Conservation (phyloP, 2,797 vertebrate genomes). For the Tympanoctomys barrerae region DNA sequence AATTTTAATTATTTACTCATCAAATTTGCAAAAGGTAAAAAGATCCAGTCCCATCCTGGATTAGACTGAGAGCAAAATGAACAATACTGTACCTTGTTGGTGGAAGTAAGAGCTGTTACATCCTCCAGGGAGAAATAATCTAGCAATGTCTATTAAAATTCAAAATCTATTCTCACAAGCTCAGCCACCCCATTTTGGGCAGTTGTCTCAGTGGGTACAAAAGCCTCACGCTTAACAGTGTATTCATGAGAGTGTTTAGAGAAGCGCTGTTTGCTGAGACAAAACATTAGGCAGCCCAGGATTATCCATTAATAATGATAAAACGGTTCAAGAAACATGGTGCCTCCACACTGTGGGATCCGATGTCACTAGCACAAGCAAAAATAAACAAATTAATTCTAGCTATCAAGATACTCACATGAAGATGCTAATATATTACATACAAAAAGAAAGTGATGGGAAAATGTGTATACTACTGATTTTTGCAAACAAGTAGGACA, state of each 20-base stretch:
- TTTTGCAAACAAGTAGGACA: background rate
- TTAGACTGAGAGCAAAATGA: background rate
- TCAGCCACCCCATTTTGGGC: background rate
- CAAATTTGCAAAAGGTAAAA: constrained; percentile 22
- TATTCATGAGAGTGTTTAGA: background rate
- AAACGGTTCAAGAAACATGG: background rate
- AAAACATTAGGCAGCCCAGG: background rate
- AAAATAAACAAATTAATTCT: background rate
- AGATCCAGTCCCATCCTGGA: background rate
- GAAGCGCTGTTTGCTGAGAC: background rate
- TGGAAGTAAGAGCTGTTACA: background rate
- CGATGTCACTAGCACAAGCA: background rate
- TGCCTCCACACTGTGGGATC: background rate
- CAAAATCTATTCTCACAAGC: background rate
- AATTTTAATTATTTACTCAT: constrained; percentile 40
- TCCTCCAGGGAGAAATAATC: background rate
- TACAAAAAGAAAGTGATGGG: background rate
- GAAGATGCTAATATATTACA: background rate
- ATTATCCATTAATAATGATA: background rate
- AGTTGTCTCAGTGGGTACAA: background rate
- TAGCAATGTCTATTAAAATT: background rate
- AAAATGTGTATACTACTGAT: background rate
- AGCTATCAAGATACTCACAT: background rate
- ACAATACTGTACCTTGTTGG: background rate
- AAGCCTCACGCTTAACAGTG: background rate